A percentile compares a stretch with the other conserved stretches of the same genome.
phyloP scores from a whole-genome alignment of 2,888 invertebrate species.

The Lithosia quadra region DNA sequence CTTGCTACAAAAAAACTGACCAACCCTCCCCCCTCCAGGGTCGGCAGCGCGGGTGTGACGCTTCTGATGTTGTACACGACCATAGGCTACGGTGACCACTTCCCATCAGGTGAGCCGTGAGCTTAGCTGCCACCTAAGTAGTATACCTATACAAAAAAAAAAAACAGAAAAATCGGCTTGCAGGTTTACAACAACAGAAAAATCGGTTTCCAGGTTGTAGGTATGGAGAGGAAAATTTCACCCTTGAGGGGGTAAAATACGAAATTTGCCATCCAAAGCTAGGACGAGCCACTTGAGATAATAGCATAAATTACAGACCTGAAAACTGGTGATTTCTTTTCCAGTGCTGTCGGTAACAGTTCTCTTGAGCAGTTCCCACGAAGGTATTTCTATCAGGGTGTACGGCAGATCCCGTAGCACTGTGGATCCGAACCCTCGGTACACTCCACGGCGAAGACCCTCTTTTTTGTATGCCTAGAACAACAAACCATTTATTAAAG shows the following conservation, averaged over 20 bases:
- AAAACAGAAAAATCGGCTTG: no score
- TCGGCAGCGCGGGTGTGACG: no score
- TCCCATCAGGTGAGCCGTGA: no score
- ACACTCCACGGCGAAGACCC: conserved; percentile 88
- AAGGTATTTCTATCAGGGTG: conserved; percentile 97
- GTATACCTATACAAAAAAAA: no score
- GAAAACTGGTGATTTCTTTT: conserved; percentile 64
- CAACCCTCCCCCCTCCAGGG: no score
- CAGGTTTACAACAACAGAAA: no score
- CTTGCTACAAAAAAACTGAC: no score
- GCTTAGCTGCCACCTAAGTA: no score
- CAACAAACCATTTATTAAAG: not conserved
- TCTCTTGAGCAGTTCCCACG: conserved; percentile 96
- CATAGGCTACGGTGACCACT: no score
- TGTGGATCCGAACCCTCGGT: conserved; percentile 93
- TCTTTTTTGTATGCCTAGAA: conserved; percentile 87
- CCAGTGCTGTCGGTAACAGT: conserved; percentile 63
- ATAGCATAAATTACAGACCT: not conserved
- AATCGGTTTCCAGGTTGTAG: no score
- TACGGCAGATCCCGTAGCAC: conserved; percentile 94
- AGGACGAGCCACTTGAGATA: not conserved
- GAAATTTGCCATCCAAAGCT: not conserved
- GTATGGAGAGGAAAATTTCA: no score
- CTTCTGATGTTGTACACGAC: no score
- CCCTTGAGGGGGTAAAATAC: not conserved